phyloP scores from a whole-genome alignment of 2,113 vertebrate species.

The Phaethornis superciliosus region DNA sequence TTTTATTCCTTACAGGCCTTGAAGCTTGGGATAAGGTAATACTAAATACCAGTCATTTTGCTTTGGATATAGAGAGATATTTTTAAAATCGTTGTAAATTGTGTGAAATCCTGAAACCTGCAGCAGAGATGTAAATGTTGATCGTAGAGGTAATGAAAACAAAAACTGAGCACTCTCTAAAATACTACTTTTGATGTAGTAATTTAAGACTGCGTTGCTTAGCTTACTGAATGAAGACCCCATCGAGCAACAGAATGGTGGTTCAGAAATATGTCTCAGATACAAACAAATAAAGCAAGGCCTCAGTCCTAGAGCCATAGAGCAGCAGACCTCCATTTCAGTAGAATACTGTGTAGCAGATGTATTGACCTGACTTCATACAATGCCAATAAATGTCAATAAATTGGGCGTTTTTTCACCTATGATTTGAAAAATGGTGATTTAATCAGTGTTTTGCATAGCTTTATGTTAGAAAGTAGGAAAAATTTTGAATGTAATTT shows the following conservation, averaged over 20 bases:
- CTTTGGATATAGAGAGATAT: neutral
- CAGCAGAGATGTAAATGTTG: neutral
- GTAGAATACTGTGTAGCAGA: neutral
- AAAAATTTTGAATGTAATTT: neutral
- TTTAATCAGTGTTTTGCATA: neutral
- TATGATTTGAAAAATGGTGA: neutral
- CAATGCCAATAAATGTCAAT: neutral
- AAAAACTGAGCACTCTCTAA: neutral
- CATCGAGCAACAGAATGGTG: neutral
- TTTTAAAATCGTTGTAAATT: neutral
- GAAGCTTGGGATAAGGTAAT: neutral
- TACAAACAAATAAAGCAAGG: neutral
- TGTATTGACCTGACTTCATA: neutral
- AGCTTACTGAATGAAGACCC: neutral
- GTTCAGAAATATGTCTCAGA: neutral
- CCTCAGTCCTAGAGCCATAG: neutral
- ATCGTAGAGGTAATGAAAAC: neutral
- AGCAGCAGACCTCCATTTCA: slow-evolving; percentile 21
- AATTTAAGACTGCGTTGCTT: neutral
- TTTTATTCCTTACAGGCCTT: slow-evolving; percentile 26
- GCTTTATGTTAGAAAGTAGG: neutral
- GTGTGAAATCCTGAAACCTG: neutral
- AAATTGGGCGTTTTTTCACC: neutral
- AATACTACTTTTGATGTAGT: neutral
- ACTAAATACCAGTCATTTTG: neutral